Percentiles rank a stretch among this genome's conserved stretches.
These are phyloP conservation scores for Plagodis dolabraria DNA, from an alignment of 2,888 invertebrate species.

Conservation along the genomic window DNA sequence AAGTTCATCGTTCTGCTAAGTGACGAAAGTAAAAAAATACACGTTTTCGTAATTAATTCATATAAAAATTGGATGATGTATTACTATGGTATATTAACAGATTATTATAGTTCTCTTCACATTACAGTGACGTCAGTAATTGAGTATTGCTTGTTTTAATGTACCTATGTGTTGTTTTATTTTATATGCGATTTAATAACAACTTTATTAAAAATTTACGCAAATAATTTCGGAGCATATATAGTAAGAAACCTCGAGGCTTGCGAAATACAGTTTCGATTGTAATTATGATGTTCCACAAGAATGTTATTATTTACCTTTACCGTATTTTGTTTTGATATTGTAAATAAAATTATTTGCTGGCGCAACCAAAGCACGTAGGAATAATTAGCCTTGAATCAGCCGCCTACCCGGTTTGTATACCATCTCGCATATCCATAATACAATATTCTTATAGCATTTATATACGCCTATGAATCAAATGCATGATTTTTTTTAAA, in stretches of 20 bases:
- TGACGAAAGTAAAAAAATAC: neutral
- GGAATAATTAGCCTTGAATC: slow-evolving; percentile 55
- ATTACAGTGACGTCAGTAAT: too few species aligned
- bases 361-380: slow-evolving; percentile 41
- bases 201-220: neutral
- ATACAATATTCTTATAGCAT: neutral
- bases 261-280: neutral
- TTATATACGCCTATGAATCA: slow-evolving; percentile 34
- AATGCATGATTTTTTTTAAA: slow-evolving; percentile 20
- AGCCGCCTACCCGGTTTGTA: slow-evolving; percentile 30
- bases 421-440: slow-evolving; percentile 24
- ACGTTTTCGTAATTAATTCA: neutral
- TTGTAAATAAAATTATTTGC: slow-evolving; percentile 7
- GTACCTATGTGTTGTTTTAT: neutral
- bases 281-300: neutral
- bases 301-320: too few species aligned
- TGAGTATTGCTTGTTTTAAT: neutral
- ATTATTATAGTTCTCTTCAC: too few species aligned
- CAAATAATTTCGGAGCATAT: neutral
- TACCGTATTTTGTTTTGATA: neutral
- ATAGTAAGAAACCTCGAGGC: neutral
- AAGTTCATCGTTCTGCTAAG: neutral
- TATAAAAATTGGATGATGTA: neutral
- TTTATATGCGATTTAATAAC: too few species aligned
- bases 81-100: neutral